Conservation (phyloP, 2,113 vertebrate genomes). For the Ailurus styani region DNA sequence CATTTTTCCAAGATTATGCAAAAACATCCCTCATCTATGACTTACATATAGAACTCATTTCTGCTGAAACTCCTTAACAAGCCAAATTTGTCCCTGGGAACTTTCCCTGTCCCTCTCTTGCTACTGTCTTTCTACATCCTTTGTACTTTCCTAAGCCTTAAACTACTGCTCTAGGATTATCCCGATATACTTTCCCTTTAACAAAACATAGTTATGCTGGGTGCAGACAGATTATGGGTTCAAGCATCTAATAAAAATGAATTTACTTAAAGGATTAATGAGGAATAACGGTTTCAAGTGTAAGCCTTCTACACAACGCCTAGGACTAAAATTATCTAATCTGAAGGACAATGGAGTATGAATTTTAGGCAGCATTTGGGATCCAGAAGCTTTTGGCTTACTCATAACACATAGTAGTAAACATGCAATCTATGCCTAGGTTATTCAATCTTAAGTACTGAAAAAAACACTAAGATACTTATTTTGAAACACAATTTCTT, state of each 20-base stretch:
- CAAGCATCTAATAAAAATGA: not conserved
- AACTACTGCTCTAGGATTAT: not conserved
- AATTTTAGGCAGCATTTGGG: not conserved
- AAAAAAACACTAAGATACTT: not conserved
- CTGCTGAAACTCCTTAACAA: not conserved
- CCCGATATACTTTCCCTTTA: not conserved
- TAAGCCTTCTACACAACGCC: not conserved
- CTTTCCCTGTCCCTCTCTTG: no score
- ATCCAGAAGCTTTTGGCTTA: not conserved
- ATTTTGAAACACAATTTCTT: not conserved
- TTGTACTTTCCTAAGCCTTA: not conserved
- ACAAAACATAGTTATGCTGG: not conserved
- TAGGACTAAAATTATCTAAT: not conserved
- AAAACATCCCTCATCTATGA: not conserved
- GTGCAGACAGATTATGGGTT: not conserved
- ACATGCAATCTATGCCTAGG: not conserved
- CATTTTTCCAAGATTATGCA: not conserved
- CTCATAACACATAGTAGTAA: not conserved
- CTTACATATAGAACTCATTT: not conserved
- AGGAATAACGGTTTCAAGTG: not conserved
- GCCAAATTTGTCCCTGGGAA: not conserved
- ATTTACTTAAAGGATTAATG: constrained; percentile 4
- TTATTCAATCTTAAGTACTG: not conserved
- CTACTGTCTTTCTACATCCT: not conserved
- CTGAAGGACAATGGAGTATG: not conserved